phyloP scores from a whole-genome alignment of 2,797 vertebrate genomes.

The Tadarida brasiliensis region DNA sequence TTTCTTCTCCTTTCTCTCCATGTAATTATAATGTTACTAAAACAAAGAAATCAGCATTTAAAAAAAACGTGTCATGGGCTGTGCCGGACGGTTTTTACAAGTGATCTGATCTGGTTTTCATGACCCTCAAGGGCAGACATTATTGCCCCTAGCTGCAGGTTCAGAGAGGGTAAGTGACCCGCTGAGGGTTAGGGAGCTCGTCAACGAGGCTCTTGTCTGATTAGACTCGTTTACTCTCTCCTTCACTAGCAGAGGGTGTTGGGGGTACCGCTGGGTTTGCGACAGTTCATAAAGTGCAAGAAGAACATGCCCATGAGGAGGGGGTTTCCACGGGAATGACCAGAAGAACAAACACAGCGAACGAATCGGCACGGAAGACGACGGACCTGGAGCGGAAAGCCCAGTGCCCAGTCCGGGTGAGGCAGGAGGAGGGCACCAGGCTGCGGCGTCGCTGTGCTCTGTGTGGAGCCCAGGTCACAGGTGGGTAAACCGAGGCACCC shows the following conservation, averaged over 20 bases:
- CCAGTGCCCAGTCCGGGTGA: accelerated
- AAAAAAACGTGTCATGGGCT: neutral
- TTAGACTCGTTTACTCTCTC: neutral
- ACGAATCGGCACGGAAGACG: neutral
- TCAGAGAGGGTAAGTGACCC: no score
- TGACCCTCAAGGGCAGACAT: accelerated
- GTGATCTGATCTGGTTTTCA: neutral
- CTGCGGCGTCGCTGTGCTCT: accelerated
- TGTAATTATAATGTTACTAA: neutral
- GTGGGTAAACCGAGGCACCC: neutral
- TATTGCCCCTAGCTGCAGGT: no score
- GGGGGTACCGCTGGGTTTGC: neutral
- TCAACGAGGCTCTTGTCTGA: accelerated
- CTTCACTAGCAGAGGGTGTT: neutral
- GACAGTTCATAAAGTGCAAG: no score
- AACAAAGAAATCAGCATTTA: neutral
- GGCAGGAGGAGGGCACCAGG: neutral
- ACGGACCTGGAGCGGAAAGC: accelerated
- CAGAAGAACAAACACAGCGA: accelerated
- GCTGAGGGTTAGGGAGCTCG: no score
- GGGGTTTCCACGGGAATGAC: accelerated
- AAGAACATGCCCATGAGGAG: accelerated
- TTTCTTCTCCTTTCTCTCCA: neutral
- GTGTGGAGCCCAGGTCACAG: neutral
- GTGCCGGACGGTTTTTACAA: neutral